Evolutionary conservation across 1,140 invertebrate genomes (phyloP).

Genomic region (Scaptomyza pallida): DNA sequence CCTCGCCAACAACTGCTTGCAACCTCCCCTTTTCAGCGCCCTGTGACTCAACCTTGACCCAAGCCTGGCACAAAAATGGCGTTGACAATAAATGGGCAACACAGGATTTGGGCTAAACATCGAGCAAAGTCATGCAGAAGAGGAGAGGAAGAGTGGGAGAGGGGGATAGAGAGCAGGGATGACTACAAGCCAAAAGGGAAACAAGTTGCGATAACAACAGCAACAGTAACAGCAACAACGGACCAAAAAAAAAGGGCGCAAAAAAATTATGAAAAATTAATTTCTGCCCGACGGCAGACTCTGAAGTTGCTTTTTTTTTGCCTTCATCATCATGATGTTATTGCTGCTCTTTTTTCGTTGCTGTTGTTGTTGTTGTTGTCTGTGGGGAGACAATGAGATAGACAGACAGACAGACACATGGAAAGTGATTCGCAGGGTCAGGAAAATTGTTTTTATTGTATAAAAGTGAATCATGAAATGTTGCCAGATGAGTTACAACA

Average conservation of each 20-base stretch:
- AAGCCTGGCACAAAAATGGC: conserved; percentile 24
- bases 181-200: conserved; percentile 33
- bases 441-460: conserved; percentile 27
- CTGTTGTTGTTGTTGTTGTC: background rate
- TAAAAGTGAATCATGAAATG: conserved; percentile 37
- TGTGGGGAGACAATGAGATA: conserved; percentile 38
- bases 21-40: background rate
- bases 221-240: conserved; percentile 40
- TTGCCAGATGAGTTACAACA: conserved; percentile 37
- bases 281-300: conserved; percentile 77
- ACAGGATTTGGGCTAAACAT: conserved; percentile 53
- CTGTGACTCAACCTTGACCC: conserved; percentile 69
- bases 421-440: conserved; percentile 70
- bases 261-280: conserved; percentile 83
- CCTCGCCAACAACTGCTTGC: background rate
- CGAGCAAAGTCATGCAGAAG: conserved; percentile 6
- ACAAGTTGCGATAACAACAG: conserved; percentile 77
- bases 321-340: background rate
- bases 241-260: conserved; percentile 61
- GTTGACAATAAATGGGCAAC: conserved; percentile 47
- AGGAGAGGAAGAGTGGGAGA: background rate
- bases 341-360: conserved; percentile 1
- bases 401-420: conserved; percentile 72
- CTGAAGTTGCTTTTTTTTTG: conserved; percentile 40
- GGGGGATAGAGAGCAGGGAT: background rate